These are phyloP conservation scores for Erpornis zantholeuca DNA, from an alignment of 2,113 vertebrate genomes.

Conservation along the genomic window DNA sequence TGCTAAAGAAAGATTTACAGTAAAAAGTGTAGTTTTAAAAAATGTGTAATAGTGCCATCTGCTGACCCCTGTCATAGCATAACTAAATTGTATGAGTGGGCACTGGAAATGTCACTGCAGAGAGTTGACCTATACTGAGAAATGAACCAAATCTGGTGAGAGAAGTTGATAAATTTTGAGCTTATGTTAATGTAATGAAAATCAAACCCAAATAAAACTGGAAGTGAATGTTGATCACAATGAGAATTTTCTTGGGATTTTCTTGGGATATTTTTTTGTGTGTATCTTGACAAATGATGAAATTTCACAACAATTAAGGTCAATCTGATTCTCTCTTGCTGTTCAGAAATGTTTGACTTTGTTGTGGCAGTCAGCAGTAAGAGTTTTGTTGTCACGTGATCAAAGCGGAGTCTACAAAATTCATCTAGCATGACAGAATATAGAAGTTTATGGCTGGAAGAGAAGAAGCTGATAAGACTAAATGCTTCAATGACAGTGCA, in stretches of 20 bases:
- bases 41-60: constrained; percentile 56
- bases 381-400: background rate
- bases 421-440: background rate
- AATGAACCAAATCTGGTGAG: background rate
- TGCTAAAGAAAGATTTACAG: background rate
- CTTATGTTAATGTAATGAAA: background rate
- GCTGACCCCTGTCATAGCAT: constrained; percentile 9
- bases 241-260: background rate
- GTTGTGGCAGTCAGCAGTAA: background rate
- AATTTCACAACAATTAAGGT: background rate
- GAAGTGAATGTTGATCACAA: background rate
- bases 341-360: background rate
- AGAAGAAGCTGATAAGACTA: background rate
- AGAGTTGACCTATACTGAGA: background rate
- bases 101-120: background rate
- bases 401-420: background rate
- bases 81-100: background rate
- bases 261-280: background rate
- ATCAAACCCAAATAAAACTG: background rate
- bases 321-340: background rate
- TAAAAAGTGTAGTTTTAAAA: background rate
- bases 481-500: background rate
- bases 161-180: background rate
- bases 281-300: background rate
- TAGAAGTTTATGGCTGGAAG: background rate